phyloP scores from a whole-genome alignment of 2,888 invertebrate species.

The Synergus laeviventris region DNA sequence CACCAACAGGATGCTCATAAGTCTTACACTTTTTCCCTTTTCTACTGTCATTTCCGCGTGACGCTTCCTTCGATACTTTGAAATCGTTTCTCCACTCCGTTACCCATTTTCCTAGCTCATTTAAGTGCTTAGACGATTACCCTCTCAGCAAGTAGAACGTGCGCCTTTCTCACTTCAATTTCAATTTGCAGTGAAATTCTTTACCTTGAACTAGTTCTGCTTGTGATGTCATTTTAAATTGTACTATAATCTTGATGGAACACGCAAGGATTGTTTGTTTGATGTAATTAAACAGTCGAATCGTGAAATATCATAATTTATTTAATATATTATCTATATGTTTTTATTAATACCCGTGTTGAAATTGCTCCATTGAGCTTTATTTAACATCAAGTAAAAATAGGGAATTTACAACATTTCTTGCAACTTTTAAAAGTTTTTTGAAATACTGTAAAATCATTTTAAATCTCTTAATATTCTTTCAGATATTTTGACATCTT shows the following conservation, averaged over 20 bases:
- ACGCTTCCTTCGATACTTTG: slow-evolving; percentile 34
- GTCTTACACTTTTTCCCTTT: slow-evolving; percentile 12
- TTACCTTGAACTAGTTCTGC: slow-evolving; percentile 17
- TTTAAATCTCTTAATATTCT: no score
- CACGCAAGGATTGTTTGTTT: background rate
- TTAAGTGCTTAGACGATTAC: slow-evolving; percentile 9
- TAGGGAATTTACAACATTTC: no score
- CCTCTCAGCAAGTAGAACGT: slow-evolving; percentile 3
- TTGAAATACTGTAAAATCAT: no score
- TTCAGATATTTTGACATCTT: no score
- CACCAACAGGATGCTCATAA: slow-evolving; percentile 37
- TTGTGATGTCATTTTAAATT: slow-evolving; percentile 9
- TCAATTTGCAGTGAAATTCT: slow-evolving; percentile 15
- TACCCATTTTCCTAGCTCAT: slow-evolving; percentile 18
- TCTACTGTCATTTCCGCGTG: slow-evolving; percentile 37
- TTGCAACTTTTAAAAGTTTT: no score
- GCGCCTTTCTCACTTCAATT: slow-evolving; percentile 24
- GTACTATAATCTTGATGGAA: background rate
- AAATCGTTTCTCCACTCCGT: slow-evolving; percentile 2
- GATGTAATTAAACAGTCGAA: background rate
- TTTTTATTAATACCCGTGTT: background rate
- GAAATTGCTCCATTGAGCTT: no score
- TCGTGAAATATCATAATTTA: background rate
- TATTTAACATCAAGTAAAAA: no score
- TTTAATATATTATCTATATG: background rate